Conservation (phyloP, 2,797 vertebrate species). For the Brachyrhaphis roseni region DNA sequence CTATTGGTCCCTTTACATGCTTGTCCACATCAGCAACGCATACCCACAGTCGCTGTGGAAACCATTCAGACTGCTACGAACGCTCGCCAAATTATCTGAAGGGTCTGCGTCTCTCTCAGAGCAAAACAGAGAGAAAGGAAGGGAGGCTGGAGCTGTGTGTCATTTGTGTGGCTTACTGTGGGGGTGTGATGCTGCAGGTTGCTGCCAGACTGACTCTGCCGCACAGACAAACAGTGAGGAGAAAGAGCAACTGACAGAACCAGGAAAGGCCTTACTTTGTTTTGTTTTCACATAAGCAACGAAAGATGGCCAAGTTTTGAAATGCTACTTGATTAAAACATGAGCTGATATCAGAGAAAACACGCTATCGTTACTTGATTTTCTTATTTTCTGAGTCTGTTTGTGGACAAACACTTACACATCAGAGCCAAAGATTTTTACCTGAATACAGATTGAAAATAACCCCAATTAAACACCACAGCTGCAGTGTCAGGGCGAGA, state of each 20-base stretch:
- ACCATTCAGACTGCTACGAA: conserved; percentile 60
- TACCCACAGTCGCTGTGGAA: conserved; percentile 64
- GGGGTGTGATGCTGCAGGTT: conserved; percentile 74
- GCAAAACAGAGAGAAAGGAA: conserved; percentile 31
- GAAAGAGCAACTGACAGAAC: conserved; percentile 31
- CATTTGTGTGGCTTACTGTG: conserved; percentile 67
- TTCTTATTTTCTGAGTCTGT: not conserved
- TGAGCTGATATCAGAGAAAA: not conserved
- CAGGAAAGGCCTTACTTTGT: conserved; percentile 26
- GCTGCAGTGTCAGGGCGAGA: conserved; percentile 51
- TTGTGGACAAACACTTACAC: conserved; percentile 24
- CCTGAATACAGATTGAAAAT: conserved; percentile 64
- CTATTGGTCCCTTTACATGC: conserved; percentile 14
- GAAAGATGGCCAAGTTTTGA: conserved; percentile 1
- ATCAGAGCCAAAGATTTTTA: conserved; percentile 35
- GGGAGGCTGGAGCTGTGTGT: conserved; percentile 43
- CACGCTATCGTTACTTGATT: not conserved
- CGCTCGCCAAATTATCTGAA: conserved; percentile 56
- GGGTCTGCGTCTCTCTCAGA: conserved; percentile 59
- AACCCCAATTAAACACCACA: conserved; percentile 69
- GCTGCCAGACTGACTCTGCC: conserved; percentile 54
- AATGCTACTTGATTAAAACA: conserved; percentile 4
- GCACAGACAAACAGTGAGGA: conserved; percentile 41
- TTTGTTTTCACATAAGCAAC: conserved; percentile 11
- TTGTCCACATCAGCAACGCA: conserved; percentile 24